Conservation (phyloP, 2,888 invertebrate species). For the Drosophila tanythrix region DNA sequence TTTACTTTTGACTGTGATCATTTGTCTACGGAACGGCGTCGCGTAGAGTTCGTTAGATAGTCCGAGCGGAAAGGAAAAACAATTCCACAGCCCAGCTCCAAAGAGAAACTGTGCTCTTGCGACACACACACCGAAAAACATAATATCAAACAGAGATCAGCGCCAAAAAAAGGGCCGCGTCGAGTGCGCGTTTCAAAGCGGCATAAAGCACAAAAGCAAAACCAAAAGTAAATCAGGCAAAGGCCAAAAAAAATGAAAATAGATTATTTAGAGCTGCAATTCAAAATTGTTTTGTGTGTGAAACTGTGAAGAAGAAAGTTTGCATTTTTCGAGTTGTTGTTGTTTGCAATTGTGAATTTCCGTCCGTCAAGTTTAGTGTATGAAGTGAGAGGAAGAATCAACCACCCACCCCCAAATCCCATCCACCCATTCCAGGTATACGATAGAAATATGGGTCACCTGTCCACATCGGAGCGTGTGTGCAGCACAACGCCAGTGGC, state of each 20-base stretch:
- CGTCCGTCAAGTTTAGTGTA: constrained; percentile 49
- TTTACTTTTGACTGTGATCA: constrained; percentile 78
- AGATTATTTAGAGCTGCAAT: constrained; percentile 62
- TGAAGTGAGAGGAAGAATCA: constrained; percentile 33
- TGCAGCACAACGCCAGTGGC: constrained; percentile 70
- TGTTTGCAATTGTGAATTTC: constrained; percentile 58
- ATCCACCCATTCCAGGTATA: constrained; percentile 6
- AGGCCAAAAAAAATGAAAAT: constrained; percentile 17
- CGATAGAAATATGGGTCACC: constrained; percentile 81
- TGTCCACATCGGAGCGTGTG: constrained; percentile 82
- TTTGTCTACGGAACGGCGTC: constrained; percentile 82
- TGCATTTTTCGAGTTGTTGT: constrained; percentile 62
- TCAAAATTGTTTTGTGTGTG: constrained; percentile 67
- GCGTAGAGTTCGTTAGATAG: constrained; percentile 80
- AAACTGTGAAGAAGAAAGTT: constrained; percentile 78
- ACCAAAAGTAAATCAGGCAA: constrained; percentile 17
- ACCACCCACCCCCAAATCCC: background rate
- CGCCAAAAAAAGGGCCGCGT: constrained; percentile 47
- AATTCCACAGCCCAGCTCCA: constrained; percentile 13
- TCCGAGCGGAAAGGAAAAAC: constrained; percentile 42
- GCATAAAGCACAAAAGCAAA: constrained; percentile 22
- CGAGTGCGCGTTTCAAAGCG: constrained; percentile 42
- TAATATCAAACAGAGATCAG: constrained; percentile 17
- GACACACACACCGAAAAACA: constrained; percentile 14
- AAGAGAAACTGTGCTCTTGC: constrained; percentile 43